Base-by-base conservation (phyloP, 2,797 vertebrate genomes). In the Aeoliscus strigatus region DNA sequence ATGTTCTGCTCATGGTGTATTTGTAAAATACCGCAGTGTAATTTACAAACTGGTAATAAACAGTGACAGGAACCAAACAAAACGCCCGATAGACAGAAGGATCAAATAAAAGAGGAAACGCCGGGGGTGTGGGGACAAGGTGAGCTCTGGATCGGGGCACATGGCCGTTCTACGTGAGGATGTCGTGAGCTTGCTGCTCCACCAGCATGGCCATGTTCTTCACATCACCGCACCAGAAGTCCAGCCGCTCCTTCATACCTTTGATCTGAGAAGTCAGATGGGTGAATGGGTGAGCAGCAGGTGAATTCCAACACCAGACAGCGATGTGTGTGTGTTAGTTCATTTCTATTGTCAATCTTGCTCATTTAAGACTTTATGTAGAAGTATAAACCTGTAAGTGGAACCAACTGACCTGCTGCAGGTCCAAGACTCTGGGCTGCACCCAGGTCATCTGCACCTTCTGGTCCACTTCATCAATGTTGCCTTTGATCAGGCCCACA, bases 391-490 rank as follows among this genome's bases (percentile, higher is more conserved):
- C n/a, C n/a, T n/a, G n/a, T n/a, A n/a, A n/a, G n/a, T 12, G 9
- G 14, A 14, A 8, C 8, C 25, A 18, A 17, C 34, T 31, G 14
- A 97, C 96, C 94, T 98, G 96, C 33, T 92, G 93, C 42, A 99
- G 60, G 67, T 98, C 94, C 61, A 98, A 59, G 14, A 99, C 96
- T 0, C 96, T 75, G 2, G 96, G 96, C 66, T 99, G 96, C n/a
- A 97, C 96, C 96, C 96, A 99, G 0, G 93, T 96, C 94, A 99
- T 97, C 84, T 98, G 96, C 21, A 99, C 94, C 27, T 85, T 91
- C 86, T 91, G 89, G 64, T 97, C 95, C 60, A 99, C 96, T 65
- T 99, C 96, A 0, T 99, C 96, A 0, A 99, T 97, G 59, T 93
- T 98, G 35, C 96, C 96, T 66, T 91, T 93, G 35, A 98, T 92